Percentiles rank a stretch among this genome's conserved stretches.
These are phyloP conservation scores for Pycnomerus fuliginosus DNA, from an alignment of 2,888 invertebrate species.

Conservation along the genomic window DNA sequence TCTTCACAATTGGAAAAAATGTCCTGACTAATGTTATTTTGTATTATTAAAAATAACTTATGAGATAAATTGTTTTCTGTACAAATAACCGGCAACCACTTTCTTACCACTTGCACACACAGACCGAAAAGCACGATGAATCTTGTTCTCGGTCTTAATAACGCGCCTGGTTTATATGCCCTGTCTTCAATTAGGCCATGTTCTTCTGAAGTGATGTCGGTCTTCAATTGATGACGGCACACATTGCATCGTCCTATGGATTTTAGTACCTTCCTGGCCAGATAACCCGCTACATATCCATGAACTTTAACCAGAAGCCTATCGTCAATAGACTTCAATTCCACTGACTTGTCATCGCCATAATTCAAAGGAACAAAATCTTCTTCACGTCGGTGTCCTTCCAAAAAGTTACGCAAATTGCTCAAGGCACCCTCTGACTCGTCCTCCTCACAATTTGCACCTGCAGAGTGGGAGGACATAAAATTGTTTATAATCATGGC, in stretches of 20 bases:
- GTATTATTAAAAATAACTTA: neutral
- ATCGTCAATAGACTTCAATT: neutral
- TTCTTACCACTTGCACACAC: neutral
- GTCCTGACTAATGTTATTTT: neutral
- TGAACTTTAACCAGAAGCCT: neutral
- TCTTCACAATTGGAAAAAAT: neutral
- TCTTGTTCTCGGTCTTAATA: neutral
- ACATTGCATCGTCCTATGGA: neutral
- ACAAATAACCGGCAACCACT: neutral
- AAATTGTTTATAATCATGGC: slow-evolving; percentile 11
- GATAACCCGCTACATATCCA: neutral
- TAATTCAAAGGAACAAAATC: neutral
- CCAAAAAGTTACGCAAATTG: neutral
- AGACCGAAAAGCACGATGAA: neutral
- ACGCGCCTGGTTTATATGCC: neutral
- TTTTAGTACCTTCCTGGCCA: neutral
- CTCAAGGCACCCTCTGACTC: neutral
- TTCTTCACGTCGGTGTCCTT: neutral
- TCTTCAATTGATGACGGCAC: neutral
- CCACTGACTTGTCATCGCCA: neutral
- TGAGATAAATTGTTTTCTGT: neutral
- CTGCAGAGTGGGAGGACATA: slow-evolving; percentile 2
- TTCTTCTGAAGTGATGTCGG: neutral
- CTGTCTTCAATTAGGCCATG: neutral
- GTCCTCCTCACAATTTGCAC: slow-evolving; percentile 9